phyloP scores from a whole-genome alignment of 2,797 vertebrate species.

The Myripristis murdjan region DNA sequence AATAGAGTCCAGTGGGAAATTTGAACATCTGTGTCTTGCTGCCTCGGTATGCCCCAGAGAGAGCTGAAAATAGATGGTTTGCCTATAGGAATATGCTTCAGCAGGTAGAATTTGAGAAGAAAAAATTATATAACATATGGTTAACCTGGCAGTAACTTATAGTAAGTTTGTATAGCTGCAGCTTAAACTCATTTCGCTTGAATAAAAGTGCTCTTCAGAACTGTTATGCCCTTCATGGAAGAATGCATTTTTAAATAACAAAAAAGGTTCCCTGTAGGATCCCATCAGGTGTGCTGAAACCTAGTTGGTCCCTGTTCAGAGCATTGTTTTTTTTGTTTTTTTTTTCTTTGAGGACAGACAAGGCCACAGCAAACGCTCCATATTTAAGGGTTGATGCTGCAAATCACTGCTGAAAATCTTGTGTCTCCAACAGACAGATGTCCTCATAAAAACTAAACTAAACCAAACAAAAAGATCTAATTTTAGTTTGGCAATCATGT shows the following conservation, averaged over 20 bases:
- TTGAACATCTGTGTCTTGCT: constrained; percentile 76
- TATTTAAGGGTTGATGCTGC: too few species aligned
- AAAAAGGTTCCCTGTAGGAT: constrained; percentile 12
- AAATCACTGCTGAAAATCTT: neutral
- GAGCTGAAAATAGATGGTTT: constrained; percentile 69
- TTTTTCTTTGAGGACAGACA: neutral
- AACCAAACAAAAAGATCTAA: neutral
- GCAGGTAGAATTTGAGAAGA: constrained; percentile 50
- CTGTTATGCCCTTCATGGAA: constrained; percentile 28
- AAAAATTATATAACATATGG: constrained; percentile 37
- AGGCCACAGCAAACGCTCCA: neutral
- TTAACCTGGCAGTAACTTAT: constrained; percentile 57
- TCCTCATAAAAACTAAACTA: too few species aligned
- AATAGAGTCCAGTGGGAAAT: constrained; percentile 73
- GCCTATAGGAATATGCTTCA: constrained; percentile 53
- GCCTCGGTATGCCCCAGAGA: constrained; percentile 63
- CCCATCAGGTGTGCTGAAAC: constrained; percentile 12
- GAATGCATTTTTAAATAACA: neutral
- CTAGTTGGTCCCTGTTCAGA: neutral
- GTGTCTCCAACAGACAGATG: neutral
- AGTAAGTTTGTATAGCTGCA: constrained; percentile 13
- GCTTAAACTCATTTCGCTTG: constrained; percentile 41
- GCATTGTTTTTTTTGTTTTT: neutral
- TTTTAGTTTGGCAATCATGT: neutral
- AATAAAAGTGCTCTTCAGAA: constrained; percentile 23